A percentile compares a stretch with the other conserved stretches of the same genome.
phyloP scores from a whole-genome alignment of 2,797 vertebrate species.

The Typhlichthys subterraneus region DNA sequence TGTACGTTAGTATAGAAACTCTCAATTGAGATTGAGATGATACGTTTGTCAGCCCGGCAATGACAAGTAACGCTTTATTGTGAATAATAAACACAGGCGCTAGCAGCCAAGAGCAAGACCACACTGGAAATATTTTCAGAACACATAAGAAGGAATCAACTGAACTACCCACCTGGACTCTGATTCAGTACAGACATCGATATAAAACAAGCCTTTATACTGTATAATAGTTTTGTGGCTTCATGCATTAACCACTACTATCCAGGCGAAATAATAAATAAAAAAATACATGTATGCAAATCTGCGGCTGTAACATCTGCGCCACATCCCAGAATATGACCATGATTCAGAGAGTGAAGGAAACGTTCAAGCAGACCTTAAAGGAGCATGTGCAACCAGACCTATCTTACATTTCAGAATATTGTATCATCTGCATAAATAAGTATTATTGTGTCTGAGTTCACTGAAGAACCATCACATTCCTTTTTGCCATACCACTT shows the following conservation, averaged over 20 bases:
- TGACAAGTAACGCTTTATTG: too few species aligned
- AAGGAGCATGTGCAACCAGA: slow-evolving; percentile 36
- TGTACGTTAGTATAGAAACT: too few species aligned
- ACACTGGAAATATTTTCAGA: too few species aligned
- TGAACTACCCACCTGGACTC: too few species aligned
- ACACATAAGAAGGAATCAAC: too few species aligned
- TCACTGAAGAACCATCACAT: slow-evolving; percentile 2
- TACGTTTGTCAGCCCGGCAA: too few species aligned
- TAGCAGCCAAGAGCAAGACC: too few species aligned
- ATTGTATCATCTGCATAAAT: slow-evolving; percentile 51
- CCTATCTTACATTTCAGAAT: slow-evolving; percentile 37
- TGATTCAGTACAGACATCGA: neutral
- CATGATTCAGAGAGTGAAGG: slow-evolving; percentile 45
- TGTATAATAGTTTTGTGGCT: slow-evolving; percentile 5
- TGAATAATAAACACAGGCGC: too few species aligned
- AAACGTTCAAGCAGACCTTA: slow-evolving; percentile 49
- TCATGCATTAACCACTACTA: neutral
- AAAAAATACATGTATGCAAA: slow-evolving; percentile 35
- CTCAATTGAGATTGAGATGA: too few species aligned
- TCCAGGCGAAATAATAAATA: too few species aligned
- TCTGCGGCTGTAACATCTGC: slow-evolving; percentile 53
- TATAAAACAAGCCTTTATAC: slow-evolving; percentile 1
- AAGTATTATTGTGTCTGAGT: slow-evolving; percentile 9
- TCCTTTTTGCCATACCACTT: slow-evolving; percentile 4
- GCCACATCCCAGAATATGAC: slow-evolving; percentile 61